These are phyloP conservation scores for Glossophaga mutica DNA, from an alignment of 2,797 vertebrate genomes.

Conservation along the genomic window DNA sequence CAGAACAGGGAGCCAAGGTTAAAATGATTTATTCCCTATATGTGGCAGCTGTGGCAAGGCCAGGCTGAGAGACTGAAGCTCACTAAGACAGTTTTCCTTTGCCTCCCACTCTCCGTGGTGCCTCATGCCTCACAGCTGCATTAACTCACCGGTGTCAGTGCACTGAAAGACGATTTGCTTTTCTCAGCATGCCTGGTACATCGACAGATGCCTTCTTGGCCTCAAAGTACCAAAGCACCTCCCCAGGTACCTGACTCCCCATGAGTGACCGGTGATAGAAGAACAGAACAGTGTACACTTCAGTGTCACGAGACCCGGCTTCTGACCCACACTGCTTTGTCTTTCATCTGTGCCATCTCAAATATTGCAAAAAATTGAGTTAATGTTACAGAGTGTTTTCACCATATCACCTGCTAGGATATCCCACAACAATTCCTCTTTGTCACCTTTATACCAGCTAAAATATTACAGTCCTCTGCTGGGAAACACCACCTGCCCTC, in stretches of 20 bases:
- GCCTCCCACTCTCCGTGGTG: neutral
- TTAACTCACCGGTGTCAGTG: neutral
- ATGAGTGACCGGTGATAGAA: neutral
- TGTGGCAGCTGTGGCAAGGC: neutral
- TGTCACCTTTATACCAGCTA: neutral
- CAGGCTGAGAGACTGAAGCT: neutral
- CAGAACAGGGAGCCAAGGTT: neutral
- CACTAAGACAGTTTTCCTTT: neutral
- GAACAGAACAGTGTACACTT: neutral
- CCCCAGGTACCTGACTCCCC: neutral
- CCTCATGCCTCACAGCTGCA: neutral
- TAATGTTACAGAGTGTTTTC: neutral
- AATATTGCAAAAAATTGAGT: neutral
- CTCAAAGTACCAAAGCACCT: neutral
- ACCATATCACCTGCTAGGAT: neutral
- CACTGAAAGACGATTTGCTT: neutral
- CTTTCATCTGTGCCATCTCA: neutral
- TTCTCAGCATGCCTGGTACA: slow-evolving; percentile 25
- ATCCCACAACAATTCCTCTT: neutral
- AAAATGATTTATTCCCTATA: neutral
- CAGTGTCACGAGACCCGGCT: neutral
- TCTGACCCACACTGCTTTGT: neutral
- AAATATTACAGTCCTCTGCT: neutral
- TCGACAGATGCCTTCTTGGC: neutral
- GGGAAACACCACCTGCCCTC: neutral